phyloP scores from a whole-genome alignment of 2,113 vertebrate genomes.

The Crotalus horridus region DNA sequence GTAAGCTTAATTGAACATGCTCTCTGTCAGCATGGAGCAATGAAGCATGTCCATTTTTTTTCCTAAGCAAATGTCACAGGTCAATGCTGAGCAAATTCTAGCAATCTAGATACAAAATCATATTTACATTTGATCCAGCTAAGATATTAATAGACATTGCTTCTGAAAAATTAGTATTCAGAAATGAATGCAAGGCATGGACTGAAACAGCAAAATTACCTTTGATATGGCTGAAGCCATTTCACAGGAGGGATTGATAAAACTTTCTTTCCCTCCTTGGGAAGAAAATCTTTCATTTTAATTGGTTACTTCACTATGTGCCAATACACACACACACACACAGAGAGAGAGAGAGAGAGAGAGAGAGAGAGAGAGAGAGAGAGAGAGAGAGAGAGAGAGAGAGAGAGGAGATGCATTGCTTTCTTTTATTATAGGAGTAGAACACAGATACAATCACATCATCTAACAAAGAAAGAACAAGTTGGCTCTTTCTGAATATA shows the following conservation, averaged over 20 bases:
- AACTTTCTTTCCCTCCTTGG: background rate
- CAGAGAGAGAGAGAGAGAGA: background rate
- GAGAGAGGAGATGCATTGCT: too few species aligned
- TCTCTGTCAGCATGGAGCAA: slow-evolving; percentile 38
- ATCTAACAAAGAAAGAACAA: background rate
- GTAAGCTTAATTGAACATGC: slow-evolving; percentile 70
- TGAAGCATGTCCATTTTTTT: slow-evolving; percentile 51
- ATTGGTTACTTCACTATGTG: background rate
- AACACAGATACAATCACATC: background rate
- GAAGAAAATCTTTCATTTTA: background rate
- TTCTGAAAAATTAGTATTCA: slow-evolving; percentile 31
- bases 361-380: too few species aligned
- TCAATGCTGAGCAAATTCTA: slow-evolving; percentile 56
- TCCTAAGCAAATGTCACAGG: slow-evolving; percentile 57
- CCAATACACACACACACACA: background rate
- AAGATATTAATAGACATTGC: slow-evolving; percentile 24
- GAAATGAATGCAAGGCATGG: accelerated
- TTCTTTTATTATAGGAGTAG: background rate
- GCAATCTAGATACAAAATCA: slow-evolving; percentile 49
- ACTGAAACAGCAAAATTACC: background rate
- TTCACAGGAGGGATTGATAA: background rate
- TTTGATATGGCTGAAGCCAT: background rate
- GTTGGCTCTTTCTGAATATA: background rate
- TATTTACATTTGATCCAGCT: slow-evolving; percentile 39
- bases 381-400: too few species aligned